These are phyloP conservation scores for Cotesia chilonis DNA, from an alignment of 1,140 invertebrate genomes.

Conservation along the genomic window DNA sequence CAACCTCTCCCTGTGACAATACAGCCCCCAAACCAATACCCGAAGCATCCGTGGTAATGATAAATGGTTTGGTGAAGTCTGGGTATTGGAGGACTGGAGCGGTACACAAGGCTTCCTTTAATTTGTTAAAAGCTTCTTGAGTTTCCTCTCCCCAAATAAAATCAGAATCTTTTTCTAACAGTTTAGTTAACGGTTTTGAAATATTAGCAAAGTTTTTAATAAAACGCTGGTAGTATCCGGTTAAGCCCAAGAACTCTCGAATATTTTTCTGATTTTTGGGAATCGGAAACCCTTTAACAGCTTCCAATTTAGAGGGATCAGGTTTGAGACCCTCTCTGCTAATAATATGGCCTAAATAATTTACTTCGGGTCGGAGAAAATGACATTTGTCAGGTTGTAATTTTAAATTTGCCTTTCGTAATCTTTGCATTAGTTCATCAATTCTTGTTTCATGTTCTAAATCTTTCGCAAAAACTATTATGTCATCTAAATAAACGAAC, in stretches of 20 bases:
- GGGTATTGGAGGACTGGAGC: conserved; percentile 24
- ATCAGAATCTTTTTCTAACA: conserved; percentile 7
- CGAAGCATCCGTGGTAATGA: conserved; percentile 41
- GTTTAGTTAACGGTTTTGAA: background rate
- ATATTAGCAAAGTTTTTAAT: too few species aligned
- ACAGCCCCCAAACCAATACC: conserved; percentile 39
- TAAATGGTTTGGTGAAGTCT: conserved; percentile 41
- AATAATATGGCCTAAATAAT: conserved; percentile 18
- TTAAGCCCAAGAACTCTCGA: background rate
- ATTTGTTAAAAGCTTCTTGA: background rate
- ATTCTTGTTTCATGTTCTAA: background rate
- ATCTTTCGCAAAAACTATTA: background rate
- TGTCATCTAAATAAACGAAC: conserved; percentile 21
- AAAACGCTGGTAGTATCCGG: conserved; percentile 15
- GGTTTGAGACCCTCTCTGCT: conserved; percentile 9
- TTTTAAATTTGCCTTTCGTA: background rate
- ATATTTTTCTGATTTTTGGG: background rate
- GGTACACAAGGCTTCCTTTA: background rate
- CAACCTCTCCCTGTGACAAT: conserved; percentile 39
- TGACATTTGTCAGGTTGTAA: conserved; percentile 16
- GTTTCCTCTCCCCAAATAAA: background rate
- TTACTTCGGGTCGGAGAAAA: conserved; percentile 1
- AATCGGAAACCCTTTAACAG: background rate
- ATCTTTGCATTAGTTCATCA: background rate
- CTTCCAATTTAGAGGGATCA: conserved; percentile 16